Conservation (phyloP, 2,888 invertebrate genomes). For the Platycheirus rosarum region DNA sequence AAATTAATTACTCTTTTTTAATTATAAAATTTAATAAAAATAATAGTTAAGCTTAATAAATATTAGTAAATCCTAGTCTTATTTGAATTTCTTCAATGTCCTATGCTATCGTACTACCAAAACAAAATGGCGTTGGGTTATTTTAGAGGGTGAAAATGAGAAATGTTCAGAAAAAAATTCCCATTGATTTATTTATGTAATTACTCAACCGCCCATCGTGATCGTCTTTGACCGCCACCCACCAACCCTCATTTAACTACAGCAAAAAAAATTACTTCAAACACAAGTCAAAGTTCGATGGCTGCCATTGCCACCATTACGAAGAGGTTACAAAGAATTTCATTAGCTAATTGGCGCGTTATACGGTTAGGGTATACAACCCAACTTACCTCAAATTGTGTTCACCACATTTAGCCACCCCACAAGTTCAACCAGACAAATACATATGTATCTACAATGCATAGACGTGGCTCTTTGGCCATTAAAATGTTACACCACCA, state of each 20-base stretch:
- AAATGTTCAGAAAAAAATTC: background rate
- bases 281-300: slow-evolving; percentile 69
- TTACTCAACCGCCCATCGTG: slow-evolving; percentile 16
- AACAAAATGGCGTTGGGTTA: slow-evolving; percentile 13
- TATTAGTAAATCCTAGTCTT: too few species aligned
- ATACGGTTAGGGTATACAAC: slow-evolving; percentile 20
- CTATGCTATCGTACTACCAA: too few species aligned
- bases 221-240: background rate
- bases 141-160: background rate
- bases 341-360: slow-evolving; percentile 69
- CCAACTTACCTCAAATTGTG: slow-evolving; percentile 15
- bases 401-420: slow-evolving; percentile 8
- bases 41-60: too few species aligned
- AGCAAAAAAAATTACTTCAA: slow-evolving; percentile 35
- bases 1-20: too few species aligned
- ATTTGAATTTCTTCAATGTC: too few species aligned
- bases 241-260: background rate
- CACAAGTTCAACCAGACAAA: slow-evolving; percentile 26
- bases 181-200: slow-evolving; percentile 61
- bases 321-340: slow-evolving; percentile 44
- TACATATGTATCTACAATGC: slow-evolving; percentile 15
- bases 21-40: too few species aligned
- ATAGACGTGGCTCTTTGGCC: slow-evolving; percentile 9
- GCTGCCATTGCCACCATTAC: slow-evolving; percentile 46
- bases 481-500: slow-evolving; percentile 43